phyloP scores from a whole-genome alignment of 2,113 vertebrate genomes.

The Rhynchomys soricoides region DNA sequence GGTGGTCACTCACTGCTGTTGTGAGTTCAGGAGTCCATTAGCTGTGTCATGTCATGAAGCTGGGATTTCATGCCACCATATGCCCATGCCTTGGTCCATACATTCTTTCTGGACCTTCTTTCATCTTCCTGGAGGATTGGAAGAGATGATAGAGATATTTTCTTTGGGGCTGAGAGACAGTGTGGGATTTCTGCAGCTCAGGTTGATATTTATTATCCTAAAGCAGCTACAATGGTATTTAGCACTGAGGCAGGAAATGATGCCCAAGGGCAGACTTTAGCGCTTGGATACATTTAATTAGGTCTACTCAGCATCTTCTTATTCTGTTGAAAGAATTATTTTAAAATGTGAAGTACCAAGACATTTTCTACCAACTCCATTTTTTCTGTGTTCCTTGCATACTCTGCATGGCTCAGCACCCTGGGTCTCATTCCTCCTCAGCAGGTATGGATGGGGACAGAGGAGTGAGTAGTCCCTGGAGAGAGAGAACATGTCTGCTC shows the following conservation, averaged over 20 bases:
- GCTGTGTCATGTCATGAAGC: neutral
- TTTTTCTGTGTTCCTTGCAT: neutral
- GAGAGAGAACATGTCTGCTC: neutral
- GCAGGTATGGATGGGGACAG: neutral
- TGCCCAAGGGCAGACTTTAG: neutral
- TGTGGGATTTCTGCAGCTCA: neutral
- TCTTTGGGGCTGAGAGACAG: neutral
- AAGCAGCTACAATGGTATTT: neutral
- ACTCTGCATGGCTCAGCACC: neutral
- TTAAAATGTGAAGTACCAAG: neutral
- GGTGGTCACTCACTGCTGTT: too few species aligned
- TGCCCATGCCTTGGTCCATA: neutral
- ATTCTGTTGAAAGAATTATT: neutral
- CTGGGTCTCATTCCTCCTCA: neutral
- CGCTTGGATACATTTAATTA: neutral
- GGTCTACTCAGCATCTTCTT: neutral
- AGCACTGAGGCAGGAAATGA: neutral
- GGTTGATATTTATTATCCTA: constrained; percentile 1
- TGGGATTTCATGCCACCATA: too few species aligned
- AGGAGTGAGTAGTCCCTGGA: neutral
- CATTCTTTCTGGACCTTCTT: neutral
- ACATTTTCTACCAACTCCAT: neutral
- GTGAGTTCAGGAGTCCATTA: neutral
- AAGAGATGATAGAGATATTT: neutral
- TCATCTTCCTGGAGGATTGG: neutral